Conservation (phyloP, 1,140 invertebrate genomes). For the Chrysoperla carnea region DNA sequence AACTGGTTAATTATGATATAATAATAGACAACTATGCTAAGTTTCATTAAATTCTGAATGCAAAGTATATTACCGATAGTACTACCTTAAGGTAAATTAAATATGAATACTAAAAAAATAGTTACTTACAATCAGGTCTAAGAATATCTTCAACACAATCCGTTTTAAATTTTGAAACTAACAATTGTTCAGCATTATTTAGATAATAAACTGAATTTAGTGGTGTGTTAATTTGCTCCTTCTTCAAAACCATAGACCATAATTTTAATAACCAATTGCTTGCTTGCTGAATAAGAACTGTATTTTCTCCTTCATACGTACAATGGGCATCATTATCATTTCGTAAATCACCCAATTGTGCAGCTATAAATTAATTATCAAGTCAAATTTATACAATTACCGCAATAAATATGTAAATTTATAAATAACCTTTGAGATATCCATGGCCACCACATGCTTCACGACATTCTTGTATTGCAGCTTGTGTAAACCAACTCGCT, state of each 20-base stretch:
- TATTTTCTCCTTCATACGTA: constrained; percentile 94
- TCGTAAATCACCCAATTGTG: constrained; percentile 61
- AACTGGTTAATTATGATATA: too few species aligned
- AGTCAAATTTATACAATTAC: not conserved
- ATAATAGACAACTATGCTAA: too few species aligned
- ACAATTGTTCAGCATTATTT: constrained; percentile 29
- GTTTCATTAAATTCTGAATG: too few species aligned
- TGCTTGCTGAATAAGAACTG: constrained; percentile 85
- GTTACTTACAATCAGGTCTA: constrained; percentile 39
- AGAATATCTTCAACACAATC: constrained; percentile 24
- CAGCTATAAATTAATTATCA: constrained; percentile 24
- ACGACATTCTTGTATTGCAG: constrained; percentile 78
- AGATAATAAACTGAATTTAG: constrained; percentile 45
- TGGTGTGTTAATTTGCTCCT: constrained; percentile 32
- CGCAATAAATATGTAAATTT: too few species aligned
- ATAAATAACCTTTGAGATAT: constrained; percentile 44
- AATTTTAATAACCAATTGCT: constrained; percentile 73
- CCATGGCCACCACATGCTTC: constrained; percentile 81
- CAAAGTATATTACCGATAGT: too few species aligned
- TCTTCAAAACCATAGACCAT: constrained; percentile 28
- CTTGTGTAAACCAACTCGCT: constrained; percentile 63
- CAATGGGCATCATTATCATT: constrained; percentile 82
- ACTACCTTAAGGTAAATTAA: too few species aligned
- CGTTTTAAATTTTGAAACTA: constrained; percentile 28
- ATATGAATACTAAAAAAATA: too few species aligned